Conservation (phyloP, 2,113 vertebrate species). For the Callocephalon fimbriatum region DNA sequence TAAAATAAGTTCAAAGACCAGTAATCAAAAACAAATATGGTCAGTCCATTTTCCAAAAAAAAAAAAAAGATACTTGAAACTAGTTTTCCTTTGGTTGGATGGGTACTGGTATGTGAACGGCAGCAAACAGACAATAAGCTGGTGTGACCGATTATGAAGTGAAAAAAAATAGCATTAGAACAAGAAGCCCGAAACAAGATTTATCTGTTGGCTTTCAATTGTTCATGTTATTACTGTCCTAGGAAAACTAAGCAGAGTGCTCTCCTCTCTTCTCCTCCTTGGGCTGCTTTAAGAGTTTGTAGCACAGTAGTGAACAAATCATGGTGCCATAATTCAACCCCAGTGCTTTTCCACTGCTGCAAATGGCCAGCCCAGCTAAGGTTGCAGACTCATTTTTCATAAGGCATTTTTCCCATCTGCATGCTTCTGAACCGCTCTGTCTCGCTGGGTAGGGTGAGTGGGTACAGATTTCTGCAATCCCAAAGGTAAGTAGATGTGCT, state of each 20-base stretch:
- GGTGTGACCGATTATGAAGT: not conserved
- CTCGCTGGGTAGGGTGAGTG: not conserved
- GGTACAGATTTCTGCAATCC: not conserved
- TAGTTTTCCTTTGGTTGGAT: not conserved
- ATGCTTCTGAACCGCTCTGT: not conserved
- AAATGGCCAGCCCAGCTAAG: not conserved
- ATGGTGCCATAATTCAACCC: not conserved
- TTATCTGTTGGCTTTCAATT: not conserved
- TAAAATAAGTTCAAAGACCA: conserved; percentile 54
- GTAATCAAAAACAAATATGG: conserved; percentile 61
- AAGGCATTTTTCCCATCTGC: not conserved
- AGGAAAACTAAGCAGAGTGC: not conserved
- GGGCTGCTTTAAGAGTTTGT: not conserved
- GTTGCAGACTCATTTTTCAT: not conserved
- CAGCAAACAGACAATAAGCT: not conserved
- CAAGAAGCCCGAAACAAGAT: not conserved
- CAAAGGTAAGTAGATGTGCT: not conserved
- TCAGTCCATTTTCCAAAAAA: not conserved
- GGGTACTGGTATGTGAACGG: not conserved
- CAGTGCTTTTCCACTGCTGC: not conserved
- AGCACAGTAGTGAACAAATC: not conserved
- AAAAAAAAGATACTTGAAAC: not conserved
- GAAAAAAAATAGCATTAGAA: not conserved
- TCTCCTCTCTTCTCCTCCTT: not conserved
- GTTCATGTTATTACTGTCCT: not conserved